These are phyloP conservation scores for Tetranychus cinnabarinus DNA, from an alignment of 1,140 invertebrate species.

Conservation along the genomic window DNA sequence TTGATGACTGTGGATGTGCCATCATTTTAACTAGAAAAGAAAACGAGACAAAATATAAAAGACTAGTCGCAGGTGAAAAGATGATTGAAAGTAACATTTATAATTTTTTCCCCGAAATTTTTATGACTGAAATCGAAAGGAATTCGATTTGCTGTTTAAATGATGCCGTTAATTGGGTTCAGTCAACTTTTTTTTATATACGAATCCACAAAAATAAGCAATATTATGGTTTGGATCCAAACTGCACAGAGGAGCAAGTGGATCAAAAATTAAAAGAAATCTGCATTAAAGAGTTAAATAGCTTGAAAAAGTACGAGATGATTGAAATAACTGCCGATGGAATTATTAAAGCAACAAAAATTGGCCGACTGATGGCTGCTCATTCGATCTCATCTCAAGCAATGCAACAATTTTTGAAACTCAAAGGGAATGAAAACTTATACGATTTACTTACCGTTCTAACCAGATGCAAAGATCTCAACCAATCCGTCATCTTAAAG, in stretches of 20 bases:
- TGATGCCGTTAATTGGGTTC: conserved; percentile 47
- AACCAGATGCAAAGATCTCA: conserved; percentile 29
- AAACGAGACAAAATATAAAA: conserved; percentile 29
- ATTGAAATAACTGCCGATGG: conserved; percentile 27
- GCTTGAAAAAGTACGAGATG: conserved; percentile 25
- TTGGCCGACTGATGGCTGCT: conserved; percentile 34
- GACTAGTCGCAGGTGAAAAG: conserved; percentile 22
- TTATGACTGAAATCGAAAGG: conserved; percentile 54
- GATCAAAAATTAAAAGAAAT: background rate
- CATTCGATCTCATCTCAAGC: conserved; percentile 36
- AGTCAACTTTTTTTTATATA: conserved; percentile 51
- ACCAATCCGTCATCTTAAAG: conserved; percentile 32
- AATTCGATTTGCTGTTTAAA: conserved; percentile 40
- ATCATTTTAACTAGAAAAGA: conserved; percentile 47
- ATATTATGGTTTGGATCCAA: conserved; percentile 31
- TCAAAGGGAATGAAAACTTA: conserved; percentile 4
- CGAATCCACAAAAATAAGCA: conserved; percentile 39
- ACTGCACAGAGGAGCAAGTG: background rate
- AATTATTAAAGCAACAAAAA: conserved; percentile 26
- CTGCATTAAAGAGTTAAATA: conserved; percentile 31
- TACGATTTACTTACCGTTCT: conserved; percentile 20
- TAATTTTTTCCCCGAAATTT: conserved; percentile 41
- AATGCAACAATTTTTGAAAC: conserved; percentile 28
- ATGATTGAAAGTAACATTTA: conserved; percentile 33
- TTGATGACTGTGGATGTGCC: conserved; percentile 32